Conservation (phyloP, 2,797 vertebrate genomes). For the Falco naumanni region DNA sequence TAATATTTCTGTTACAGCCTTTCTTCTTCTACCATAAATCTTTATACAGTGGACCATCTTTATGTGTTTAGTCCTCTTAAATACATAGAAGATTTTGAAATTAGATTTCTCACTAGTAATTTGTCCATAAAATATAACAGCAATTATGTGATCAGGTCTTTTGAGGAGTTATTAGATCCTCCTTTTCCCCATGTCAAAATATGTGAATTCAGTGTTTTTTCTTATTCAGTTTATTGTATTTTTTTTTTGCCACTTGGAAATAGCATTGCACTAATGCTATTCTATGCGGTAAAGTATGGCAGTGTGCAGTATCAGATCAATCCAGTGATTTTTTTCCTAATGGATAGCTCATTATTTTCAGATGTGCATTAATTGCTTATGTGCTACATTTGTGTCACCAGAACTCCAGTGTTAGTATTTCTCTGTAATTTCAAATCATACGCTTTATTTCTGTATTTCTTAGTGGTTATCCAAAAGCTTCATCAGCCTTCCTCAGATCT, state of each 20-base stretch:
- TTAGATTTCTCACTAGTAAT: background rate
- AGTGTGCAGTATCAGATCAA: background rate
- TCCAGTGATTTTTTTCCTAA: background rate
- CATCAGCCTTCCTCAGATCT: background rate
- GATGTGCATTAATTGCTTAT: background rate
- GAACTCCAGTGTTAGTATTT: background rate
- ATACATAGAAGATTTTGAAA: background rate
- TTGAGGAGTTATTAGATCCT: background rate
- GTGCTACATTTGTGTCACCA: background rate
- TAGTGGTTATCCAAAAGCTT: background rate
- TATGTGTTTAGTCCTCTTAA: background rate
- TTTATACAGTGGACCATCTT: background rate
- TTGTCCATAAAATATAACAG: background rate
- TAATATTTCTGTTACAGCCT: background rate
- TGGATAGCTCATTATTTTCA: background rate
- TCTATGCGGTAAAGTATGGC: background rate
- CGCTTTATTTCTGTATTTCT: background rate
- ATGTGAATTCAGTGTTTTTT: background rate
- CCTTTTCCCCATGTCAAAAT: background rate
- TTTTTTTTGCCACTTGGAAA: background rate
- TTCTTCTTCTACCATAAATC: background rate
- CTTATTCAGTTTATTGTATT: background rate
- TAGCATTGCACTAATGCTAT: background rate
- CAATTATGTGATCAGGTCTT: background rate
- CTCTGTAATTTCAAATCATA: background rate